phyloP scores from a whole-genome alignment of 1,140 invertebrate genomes.

The Cyclina sinensis region DNA sequence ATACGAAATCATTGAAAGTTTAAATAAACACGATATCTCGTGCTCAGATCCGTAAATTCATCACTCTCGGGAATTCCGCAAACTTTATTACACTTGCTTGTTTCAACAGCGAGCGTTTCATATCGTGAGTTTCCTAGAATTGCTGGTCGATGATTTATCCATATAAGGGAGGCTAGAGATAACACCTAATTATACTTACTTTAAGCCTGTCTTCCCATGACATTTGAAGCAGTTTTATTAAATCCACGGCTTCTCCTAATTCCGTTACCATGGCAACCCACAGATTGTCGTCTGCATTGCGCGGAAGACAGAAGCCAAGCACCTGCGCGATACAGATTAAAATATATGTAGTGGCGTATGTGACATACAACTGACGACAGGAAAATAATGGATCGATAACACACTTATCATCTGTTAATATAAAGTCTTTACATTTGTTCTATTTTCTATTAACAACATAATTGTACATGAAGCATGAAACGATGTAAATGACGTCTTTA shows the following conservation, averaged over 20 bases:
- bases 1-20: too few species aligned
- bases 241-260: conserved; percentile 86
- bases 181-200: conserved; percentile 77
- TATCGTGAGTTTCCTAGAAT: not conserved
- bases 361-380: not conserved
- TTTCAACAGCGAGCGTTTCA: too few species aligned
- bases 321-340: conserved; percentile 71
- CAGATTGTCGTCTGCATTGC: conserved; percentile 63
- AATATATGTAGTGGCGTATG: not conserved
- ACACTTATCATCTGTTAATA: not conserved
- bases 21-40: not conserved
- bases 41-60: not conserved
- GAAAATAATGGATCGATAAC: not conserved
- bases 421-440: too few species aligned
- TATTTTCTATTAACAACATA: too few species aligned
- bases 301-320: conserved; percentile 80
- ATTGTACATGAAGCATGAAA: too few species aligned
- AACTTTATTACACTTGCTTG: not conserved
- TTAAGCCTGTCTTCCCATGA: conserved; percentile 86
- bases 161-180: not conserved
- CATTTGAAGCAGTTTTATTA: conserved; percentile 86
- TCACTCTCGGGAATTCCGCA: not conserved
- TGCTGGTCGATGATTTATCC: not conserved
- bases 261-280: conserved; percentile 86
- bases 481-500: too few species aligned